A percentile compares a stretch with the other conserved stretches of the same genome.
phyloP scores from a whole-genome alignment of 2,888 invertebrate genomes.

The Didymodactylos carnosus region DNA sequence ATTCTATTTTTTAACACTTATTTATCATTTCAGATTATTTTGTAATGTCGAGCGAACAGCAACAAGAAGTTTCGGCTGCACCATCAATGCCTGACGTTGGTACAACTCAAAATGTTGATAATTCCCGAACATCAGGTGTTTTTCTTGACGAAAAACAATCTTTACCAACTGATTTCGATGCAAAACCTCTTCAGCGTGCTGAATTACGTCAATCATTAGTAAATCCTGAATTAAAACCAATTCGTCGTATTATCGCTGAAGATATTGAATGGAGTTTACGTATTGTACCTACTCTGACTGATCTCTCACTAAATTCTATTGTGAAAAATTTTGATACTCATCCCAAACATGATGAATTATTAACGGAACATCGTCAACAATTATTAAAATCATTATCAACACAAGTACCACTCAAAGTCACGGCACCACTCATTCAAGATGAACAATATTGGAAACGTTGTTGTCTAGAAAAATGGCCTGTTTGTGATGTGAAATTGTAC shows the following conservation, averaged over 20 bases:
- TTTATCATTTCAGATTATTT: no score
- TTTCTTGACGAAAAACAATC: no score
- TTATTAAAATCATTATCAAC: slow-evolving; percentile 29
- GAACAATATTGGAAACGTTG: slow-evolving; percentile 34
- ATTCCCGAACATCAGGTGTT: no score
- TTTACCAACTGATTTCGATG: no score
- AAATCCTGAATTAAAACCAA: neutral
- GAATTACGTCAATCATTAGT: neutral
- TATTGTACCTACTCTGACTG: slow-evolving; percentile 30
- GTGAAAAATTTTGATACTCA: slow-evolving; percentile 27
- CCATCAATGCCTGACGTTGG: neutral
- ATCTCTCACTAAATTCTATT: slow-evolving; percentile 28
- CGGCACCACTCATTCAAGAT: slow-evolving; percentile 32
- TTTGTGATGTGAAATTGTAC: slow-evolving; percentile 30
- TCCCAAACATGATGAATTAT: slow-evolving; percentile 23
- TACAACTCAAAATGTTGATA: neutral
- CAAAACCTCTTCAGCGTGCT: no score
- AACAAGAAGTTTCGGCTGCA: neutral
- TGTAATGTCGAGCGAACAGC: neutral
- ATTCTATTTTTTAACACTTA: no score
- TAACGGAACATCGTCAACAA: slow-evolving; percentile 26
- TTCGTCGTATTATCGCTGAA: slow-evolving; percentile 32
- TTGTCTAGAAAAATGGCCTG: slow-evolving; percentile 30
- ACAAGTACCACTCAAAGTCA: slow-evolving; percentile 29
- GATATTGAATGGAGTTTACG: slow-evolving; percentile 34